phyloP scores from a whole-genome alignment of 2,888 invertebrate species.

The Caenorhabditis sinica region DNA sequence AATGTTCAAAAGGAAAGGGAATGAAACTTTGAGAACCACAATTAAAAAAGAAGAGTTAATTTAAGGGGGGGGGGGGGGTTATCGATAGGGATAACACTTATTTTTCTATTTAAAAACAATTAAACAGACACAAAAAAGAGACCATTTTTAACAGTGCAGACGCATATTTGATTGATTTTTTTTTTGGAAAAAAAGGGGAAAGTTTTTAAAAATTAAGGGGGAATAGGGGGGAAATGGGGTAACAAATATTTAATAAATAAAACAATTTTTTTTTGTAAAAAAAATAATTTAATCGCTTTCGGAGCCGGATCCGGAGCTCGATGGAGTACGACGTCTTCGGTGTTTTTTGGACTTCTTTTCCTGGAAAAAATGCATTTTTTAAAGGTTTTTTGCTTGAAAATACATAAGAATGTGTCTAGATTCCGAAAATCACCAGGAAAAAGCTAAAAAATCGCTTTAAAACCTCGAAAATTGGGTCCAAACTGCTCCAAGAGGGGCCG shows the following conservation, averaged over 20 bases:
- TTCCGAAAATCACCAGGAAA: no score
- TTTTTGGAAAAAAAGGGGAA: neutral
- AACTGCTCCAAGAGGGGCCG: no score
- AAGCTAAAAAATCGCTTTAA: no score
- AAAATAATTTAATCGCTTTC: slow-evolving; percentile 61
- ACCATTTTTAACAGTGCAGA: slow-evolving; percentile 49
- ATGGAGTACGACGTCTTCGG: slow-evolving; percentile 67
- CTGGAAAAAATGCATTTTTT: slow-evolving; percentile 49
- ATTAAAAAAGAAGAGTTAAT: neutral
- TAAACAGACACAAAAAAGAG: slow-evolving; percentile 8
- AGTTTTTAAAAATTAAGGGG: no score
- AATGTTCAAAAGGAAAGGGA: neutral
- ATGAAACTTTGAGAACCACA: neutral
- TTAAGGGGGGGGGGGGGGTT: neutral
- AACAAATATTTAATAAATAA: slow-evolving; percentile 9
- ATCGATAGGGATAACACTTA: neutral
- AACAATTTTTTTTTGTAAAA: neutral
- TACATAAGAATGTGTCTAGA: no score
- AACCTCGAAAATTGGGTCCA: no score
- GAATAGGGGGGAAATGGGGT: neutral
- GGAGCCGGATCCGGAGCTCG: slow-evolving; percentile 58
- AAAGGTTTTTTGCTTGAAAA: no score
- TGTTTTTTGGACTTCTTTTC: slow-evolving; percentile 75
- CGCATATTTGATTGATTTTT: no score
- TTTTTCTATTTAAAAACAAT: no score